phyloP scores from a whole-genome alignment of 2,797 vertebrate genomes.

The Trachurus trachurus region DNA sequence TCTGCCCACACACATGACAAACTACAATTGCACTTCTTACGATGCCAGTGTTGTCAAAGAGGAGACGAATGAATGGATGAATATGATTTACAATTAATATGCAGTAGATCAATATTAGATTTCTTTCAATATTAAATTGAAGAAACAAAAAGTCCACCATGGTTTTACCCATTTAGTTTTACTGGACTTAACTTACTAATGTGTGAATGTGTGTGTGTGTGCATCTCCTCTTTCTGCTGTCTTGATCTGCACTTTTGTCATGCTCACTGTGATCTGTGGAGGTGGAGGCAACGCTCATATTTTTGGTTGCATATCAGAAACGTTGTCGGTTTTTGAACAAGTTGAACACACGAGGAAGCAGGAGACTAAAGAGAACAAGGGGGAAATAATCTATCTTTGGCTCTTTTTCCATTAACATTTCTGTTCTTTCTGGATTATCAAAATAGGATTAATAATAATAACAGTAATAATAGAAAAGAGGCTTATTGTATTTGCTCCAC shows the following conservation, averaged over 20 bases:
- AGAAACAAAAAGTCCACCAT: too few relatives aligned
- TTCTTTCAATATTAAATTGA: background rate
- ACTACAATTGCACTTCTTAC: constrained; percentile 1
- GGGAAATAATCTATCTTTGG: background rate
- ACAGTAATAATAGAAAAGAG: background rate
- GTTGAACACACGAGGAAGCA: background rate
- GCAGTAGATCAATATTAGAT: background rate
- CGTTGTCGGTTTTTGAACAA: background rate
- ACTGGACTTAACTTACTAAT: too few relatives aligned
- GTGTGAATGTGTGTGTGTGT: background rate
- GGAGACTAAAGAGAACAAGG: background rate
- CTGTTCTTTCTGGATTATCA: background rate
- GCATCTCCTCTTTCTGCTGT: background rate
- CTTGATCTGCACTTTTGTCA: background rate
- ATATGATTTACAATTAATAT: background rate
- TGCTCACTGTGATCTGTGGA: background rate
- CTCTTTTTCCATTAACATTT: too few relatives aligned
- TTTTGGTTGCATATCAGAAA: constrained; percentile 2
- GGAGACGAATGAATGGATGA: too few relatives aligned
- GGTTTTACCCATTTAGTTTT: background rate
- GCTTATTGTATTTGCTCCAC: background rate
- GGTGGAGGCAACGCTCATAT: background rate
- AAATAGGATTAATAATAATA: background rate
- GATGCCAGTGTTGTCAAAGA: too few relatives aligned
- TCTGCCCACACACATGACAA: constrained; percentile 1